phyloP scores from a whole-genome alignment of 2,113 vertebrate species.

The Mellivora capensis region DNA sequence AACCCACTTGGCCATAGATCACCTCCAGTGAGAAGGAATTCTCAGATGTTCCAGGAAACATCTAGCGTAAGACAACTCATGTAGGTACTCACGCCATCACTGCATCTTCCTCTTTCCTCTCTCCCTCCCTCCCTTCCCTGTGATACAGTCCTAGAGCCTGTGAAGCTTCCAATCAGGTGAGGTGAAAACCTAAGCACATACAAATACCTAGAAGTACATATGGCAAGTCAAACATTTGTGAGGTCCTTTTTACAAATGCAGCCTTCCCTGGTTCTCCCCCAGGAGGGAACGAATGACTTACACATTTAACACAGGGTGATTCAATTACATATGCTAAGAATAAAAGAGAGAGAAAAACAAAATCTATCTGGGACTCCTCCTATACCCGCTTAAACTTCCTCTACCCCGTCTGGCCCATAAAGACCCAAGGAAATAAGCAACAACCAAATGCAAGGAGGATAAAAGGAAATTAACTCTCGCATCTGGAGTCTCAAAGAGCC shows the following conservation, averaged over 20 bases:
- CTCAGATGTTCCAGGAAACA: not conserved
- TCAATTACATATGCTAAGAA: not conserved
- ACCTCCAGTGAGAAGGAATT: not conserved
- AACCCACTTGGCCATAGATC: not conserved
- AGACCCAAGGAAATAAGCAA: not conserved
- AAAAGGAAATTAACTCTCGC: not conserved
- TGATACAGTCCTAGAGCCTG: not conserved
- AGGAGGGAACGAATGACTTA: not conserved
- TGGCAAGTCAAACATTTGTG: not conserved
- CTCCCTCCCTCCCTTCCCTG: not conserved
- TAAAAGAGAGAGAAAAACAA: not conserved
- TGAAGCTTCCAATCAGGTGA: not conserved
- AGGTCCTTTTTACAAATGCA: not conserved
- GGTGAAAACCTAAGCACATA: not conserved
- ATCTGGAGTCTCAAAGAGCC: not conserved
- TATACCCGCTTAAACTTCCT: not conserved
- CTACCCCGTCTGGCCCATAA: not conserved
- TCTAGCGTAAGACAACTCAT: fast-evolving
- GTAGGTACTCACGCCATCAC: fast-evolving
- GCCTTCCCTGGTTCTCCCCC: not conserved
- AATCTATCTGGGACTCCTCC: not conserved
- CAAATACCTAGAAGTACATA: not conserved
- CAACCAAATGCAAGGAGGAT: not conserved
- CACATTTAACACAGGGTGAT: not conserved
- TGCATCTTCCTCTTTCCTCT: not conserved